These are phyloP conservation scores for Capreolus pygargus DNA, from an alignment of 2,113 vertebrate genomes.

Conservation along the genomic window DNA sequence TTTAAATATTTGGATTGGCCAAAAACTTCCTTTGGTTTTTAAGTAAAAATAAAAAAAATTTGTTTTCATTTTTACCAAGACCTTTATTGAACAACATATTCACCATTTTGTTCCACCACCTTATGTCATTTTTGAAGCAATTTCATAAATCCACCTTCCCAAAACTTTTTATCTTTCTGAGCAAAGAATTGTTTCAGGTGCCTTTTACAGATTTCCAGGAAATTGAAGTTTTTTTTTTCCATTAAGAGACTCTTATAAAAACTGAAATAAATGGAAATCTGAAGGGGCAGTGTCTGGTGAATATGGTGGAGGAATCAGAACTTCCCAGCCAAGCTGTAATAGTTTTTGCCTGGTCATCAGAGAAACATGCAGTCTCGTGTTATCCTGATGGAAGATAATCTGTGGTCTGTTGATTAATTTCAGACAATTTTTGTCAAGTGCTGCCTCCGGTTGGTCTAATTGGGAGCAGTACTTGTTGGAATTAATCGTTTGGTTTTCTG, in stretches of 20 bases:
- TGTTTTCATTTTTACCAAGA: background rate
- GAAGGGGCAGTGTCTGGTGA: background rate
- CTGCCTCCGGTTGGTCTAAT: background rate
- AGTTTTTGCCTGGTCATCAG: background rate
- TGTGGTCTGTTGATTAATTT: background rate
- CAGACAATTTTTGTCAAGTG: background rate
- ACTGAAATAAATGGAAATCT: background rate
- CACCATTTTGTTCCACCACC: background rate
- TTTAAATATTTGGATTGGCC: background rate
- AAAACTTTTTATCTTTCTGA: background rate
- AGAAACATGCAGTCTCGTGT: background rate
- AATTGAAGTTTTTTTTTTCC: background rate
- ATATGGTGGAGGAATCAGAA: background rate
- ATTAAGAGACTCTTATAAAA: background rate
- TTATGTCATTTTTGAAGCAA: background rate
- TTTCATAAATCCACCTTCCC: background rate
- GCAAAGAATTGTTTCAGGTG: background rate
- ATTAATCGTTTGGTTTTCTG: background rate
- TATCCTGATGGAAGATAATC: background rate
- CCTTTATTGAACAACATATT: background rate
- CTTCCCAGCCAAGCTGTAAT: background rate
- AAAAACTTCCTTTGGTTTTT: background rate
- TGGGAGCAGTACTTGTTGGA: background rate
- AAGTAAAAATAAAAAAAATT: background rate
- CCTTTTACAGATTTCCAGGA: background rate